Percentiles rank a stretch among this genome's conserved stretches.
These are phyloP conservation scores for Desoria tigrina DNA, from an alignment of 2,888 invertebrate species.

Conservation along the genomic window DNA sequence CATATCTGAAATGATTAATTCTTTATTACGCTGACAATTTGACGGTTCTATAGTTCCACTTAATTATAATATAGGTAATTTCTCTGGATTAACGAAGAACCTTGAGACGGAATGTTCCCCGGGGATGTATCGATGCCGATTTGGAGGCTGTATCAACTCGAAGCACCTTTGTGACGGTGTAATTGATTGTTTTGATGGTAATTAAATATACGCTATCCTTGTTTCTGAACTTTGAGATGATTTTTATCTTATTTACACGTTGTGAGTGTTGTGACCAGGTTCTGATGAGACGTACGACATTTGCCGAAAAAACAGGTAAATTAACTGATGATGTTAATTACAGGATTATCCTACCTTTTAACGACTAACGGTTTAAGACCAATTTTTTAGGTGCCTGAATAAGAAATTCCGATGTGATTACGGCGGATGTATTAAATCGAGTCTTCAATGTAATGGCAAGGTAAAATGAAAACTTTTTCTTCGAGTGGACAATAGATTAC, in stretches of 20 bases:
- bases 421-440: conserved; percentile 40
- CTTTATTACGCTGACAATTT: too few relatives aligned
- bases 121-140: conserved; percentile 49
- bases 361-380: background rate
- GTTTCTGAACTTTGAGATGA: background rate
- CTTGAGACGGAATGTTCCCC: conserved; percentile 42
- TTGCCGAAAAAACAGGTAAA: conserved; percentile 47
- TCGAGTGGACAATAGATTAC: background rate
- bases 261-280: too few relatives aligned
- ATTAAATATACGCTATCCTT: background rate
- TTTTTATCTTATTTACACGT: too few relatives aligned
- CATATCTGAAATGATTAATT: too few relatives aligned
- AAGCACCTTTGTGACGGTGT: conserved; percentile 45
- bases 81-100: conserved; percentile 33
- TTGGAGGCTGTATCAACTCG: conserved; percentile 43
- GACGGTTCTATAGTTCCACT: too few relatives aligned
- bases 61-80: conserved; percentile 23
- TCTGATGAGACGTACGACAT: conserved; percentile 48
- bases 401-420: conserved; percentile 50
- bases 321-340: too few relatives aligned
- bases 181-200: conserved; percentile 45
- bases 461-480: conserved; percentile 20
- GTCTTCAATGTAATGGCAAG: conserved; percentile 41
- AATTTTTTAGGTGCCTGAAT: conserved; percentile 37
- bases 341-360: too few relatives aligned